Base-by-base conservation (phyloP, 2,113 vertebrate genomes). In the Oceanodroma tethys region DNA sequence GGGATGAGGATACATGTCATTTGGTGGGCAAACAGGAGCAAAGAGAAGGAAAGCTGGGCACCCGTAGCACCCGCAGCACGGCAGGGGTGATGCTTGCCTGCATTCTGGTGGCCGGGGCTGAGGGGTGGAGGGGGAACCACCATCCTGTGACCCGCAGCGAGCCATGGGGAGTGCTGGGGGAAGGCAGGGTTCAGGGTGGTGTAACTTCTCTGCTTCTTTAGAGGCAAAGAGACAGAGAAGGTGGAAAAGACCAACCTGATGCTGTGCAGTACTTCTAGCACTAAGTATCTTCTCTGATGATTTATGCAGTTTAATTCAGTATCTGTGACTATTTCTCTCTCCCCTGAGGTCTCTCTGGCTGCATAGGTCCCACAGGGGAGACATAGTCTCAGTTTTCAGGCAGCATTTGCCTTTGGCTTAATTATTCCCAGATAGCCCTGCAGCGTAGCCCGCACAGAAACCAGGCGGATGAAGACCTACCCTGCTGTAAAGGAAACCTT, bases 321-420 rank as follows among this genome's bases (percentile, higher is more conserved):
- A 23, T 91, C 78, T 82, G 60, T 75, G 65, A 68, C 66, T 93
- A 50, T 81, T 95, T 83, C n/a, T 7, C 50, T 67, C 32, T 89
- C 81, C 88, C 63, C 50, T 72, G 56, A 75, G 86, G 43, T 84
- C 60, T 63, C 70, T 67, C 38, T 58, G 72, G 26, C 32, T 67
- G 30, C 48, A 65, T 9, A 72, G 47, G 73, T 91, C 70, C 20
- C 76, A 42, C 40, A 40, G 34, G 38, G 38, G 22, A 91, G 53
- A 76, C 84, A 55, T 12, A 27, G 53, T 82, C 86, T 95, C 87
- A 65, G 29, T 81, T 95, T 95, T 94, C 95, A 91, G 62, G 58
- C 84, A 88, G 66, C 0, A 0, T 89, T 95, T 97, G 65, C 65
- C 36, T 94, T 91, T 58, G 21, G 13, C 42, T 88, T 93, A 82